phyloP scores from a whole-genome alignment of 2,113 vertebrate species.

The Lophius piscatorius region DNA sequence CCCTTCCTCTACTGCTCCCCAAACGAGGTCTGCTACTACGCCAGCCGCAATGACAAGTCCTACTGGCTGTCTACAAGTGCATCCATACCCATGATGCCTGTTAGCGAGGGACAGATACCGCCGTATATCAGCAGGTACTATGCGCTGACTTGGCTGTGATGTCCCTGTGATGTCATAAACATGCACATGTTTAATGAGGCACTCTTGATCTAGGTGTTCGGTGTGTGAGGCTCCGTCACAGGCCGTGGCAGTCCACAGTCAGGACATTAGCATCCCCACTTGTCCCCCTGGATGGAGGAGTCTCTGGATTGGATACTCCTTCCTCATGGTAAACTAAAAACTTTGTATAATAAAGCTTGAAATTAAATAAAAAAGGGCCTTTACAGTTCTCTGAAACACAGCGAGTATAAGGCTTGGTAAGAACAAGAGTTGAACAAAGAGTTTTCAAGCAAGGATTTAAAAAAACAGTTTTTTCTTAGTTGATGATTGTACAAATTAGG shows the following conservation, averaged over 20 bases:
- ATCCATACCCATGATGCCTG: conserved; percentile 96
- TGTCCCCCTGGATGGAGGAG: conserved; percentile 93
- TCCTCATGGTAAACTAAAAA: conserved; percentile 87
- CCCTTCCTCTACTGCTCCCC: conserved; percentile 97
- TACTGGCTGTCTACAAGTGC: conserved; percentile 97
- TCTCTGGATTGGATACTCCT: conserved; percentile 98
- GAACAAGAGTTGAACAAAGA: no score
- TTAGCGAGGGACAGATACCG: conserved; percentile 83
- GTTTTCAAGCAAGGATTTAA: no score
- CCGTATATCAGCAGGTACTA: conserved; percentile 89
- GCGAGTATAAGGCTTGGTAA: no score
- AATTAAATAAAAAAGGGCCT: no score
- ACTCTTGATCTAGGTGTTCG: conserved; percentile 77
- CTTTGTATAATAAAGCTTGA: background rate
- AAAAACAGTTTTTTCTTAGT: no score
- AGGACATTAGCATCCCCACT: conserved; percentile 89
- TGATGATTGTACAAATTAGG: no score
- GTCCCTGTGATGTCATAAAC: no score
- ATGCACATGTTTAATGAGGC: rapidly evolving
- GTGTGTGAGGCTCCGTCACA: conserved; percentile 94
- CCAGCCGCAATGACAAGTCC: conserved; percentile 95
- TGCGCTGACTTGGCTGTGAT: no score
- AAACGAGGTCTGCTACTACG: conserved; percentile 91
- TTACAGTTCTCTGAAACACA: no score
- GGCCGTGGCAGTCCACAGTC: conserved; percentile 93